A percentile compares a stretch with the other conserved stretches of the same genome.
Conservation (phyloP, 2,888 invertebrate genomes). For the Caenorhabditis angaria region DNA sequence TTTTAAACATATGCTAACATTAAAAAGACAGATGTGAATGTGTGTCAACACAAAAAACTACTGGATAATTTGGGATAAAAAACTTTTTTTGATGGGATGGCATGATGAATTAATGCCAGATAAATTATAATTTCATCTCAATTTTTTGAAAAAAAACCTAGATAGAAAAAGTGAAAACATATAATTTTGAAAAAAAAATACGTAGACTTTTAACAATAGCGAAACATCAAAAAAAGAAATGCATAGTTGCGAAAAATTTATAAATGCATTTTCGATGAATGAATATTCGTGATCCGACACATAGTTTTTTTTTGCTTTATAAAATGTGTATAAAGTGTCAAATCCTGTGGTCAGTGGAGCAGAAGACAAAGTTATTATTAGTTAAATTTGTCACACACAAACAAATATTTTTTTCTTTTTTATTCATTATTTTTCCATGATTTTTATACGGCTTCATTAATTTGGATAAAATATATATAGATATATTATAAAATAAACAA, state of each 20-base stretch:
- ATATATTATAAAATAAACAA: background rate
- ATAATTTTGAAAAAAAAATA: background rate
- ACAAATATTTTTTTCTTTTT: background rate
- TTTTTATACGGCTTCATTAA: background rate
- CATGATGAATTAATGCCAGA: background rate
- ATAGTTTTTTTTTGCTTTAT: background rate
- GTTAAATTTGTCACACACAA: background rate
- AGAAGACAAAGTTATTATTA: background rate
- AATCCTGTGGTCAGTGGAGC: background rate
- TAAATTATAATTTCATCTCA: background rate
- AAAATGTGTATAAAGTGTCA: background rate
- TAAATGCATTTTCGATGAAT: slow-evolving; percentile 4
- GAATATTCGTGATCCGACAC: background rate
- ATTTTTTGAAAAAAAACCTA: no score
- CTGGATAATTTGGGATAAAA: background rate
- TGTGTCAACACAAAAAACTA: background rate
- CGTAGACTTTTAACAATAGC: background rate
- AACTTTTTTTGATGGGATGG: background rate
- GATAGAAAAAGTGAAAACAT: background rate
- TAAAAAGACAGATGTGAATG: slow-evolving; percentile 1
- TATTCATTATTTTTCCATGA: background rate
- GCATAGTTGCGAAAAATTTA: background rate
- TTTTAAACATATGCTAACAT: slow-evolving; percentile 2
- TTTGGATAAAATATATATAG: background rate
- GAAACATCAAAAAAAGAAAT: slow-evolving; percentile 2